Evolutionary conservation across 1,140 invertebrate species (phyloP).

Genomic region (Aphelinus atriplicis): DNA sequence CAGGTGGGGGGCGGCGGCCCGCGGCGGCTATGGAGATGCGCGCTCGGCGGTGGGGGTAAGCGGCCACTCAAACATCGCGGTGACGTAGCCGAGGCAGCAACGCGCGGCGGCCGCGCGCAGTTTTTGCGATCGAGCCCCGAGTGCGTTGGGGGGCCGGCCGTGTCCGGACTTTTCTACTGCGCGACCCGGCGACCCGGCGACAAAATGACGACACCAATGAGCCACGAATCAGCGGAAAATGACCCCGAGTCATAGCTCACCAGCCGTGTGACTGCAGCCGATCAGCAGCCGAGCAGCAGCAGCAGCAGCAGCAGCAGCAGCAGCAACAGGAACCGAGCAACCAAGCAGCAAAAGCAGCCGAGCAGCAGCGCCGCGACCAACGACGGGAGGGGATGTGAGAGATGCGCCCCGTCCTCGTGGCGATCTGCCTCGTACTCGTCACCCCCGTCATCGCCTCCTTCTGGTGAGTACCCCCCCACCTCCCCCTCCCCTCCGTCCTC

Average conservation of each 20-base stretch:
- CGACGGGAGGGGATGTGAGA: constrained; percentile 60
- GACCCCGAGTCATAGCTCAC: too few species aligned
- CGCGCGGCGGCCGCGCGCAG: constrained; percentile 52
- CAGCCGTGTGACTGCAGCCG: too few species aligned
- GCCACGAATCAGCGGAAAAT: too few species aligned
- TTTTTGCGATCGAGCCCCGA: constrained; percentile 53
- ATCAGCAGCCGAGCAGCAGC: too few species aligned
- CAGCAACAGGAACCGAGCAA: neutral
- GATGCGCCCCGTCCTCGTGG: constrained; percentile 73
- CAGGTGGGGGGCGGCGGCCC: constrained; percentile 45
- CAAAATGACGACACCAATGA: too few species aligned
- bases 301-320: too few species aligned
- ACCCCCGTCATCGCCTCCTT: constrained; percentile 74
- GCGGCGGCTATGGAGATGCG: constrained; percentile 29
- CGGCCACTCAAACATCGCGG: constrained; percentile 62
- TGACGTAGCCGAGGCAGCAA: constrained; percentile 63
- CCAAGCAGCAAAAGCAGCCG: neutral
- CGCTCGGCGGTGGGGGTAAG: constrained; percentile 57
- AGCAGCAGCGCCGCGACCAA: neutral
- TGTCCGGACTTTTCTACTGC: constrained; percentile 18
- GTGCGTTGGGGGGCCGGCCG: constrained; percentile 33
- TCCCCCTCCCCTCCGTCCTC: neutral
- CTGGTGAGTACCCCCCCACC: constrained; percentile 67
- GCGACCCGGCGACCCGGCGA: too few species aligned
- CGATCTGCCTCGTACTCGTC: constrained; percentile 72